Evolutionary conservation across 2,113 vertebrate genomes (phyloP), one percentile per base, ranked within the genome.

Genomic region (Heterotis niloticus): DNA sequence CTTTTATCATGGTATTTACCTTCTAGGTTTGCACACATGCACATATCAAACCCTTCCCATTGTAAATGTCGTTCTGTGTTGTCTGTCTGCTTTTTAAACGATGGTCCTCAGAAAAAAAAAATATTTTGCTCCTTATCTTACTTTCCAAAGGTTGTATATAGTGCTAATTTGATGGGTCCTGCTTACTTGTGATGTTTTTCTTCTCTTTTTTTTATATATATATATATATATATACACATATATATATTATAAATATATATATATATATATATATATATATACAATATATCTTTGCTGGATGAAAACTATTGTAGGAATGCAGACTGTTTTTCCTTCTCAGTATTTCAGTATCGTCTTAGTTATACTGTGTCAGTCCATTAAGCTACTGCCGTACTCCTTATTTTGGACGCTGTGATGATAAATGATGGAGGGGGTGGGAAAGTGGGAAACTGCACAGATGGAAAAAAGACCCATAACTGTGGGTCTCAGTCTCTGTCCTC

Each of bases 121-220:
- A 26, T 94, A 96, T 95, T 95, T 95, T 93, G 92, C 92, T 93
- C 92, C 89, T 88, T 94, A 91, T 93, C 88, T 94, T 95, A 94
- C 92, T 96, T 96, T 96, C 96, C 95, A 96, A 98, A 96, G 95
- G 94, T 95, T 98, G 94, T 96, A 97, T 93, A 98, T 98, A 98
- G 94, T 94, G 93, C 92, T 95, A 94, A 93, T 94, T 93, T 90
- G 85, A 88, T 92, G 88, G 89, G 89, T 92, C 86, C 91, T 91
- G 89, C 88, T 92, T 90, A 91, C 85, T 87, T 74, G 87, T 85
- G 85, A 94, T 81, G 82, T 95, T 95, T 90, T 88, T 86, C 91
- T 88, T 92, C 85, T 88, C 85, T 84, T 85, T 62, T 88, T 87
- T 89, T 82, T 65, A 86, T 85, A 83, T 82, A 75, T 85, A 78